phyloP scores from a whole-genome alignment of 2,113 vertebrate genomes.

The Pelecanoides urinatrix region DNA sequence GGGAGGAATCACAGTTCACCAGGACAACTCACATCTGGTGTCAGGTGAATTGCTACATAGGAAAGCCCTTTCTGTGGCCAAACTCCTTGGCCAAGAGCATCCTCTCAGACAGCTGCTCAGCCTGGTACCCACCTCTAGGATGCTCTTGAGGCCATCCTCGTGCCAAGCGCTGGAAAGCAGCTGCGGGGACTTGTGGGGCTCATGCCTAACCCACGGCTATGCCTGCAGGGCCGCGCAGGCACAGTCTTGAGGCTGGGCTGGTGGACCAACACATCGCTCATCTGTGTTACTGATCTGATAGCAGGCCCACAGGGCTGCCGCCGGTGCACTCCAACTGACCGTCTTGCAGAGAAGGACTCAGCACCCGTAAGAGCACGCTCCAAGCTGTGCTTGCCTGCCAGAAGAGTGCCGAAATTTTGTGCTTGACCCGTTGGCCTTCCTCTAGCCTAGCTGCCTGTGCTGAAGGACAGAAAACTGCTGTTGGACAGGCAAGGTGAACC shows the following conservation, averaged over 20 bases:
- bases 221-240: neutral
- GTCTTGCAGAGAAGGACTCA: neutral
- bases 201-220: neutral
- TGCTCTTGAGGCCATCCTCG: neutral
- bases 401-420: neutral
- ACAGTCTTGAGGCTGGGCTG: neutral
- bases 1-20: neutral
- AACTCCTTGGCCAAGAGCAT: neutral
- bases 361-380: rapidly evolving
- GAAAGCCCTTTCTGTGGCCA: neutral
- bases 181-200: neutral
- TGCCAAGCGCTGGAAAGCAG: neutral
- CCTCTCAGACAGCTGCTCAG: neutral
- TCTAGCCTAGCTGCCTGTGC: neutral
- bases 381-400: neutral
- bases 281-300: neutral
- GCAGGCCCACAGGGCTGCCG: neutral
- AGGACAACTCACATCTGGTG: no score
- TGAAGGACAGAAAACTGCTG: neutral
- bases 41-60: neutral
- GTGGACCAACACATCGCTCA: neutral
- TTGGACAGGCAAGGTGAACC: neutral
- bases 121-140: neutral
- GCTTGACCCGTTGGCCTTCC: neutral
- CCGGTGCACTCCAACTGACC: neutral